Base-by-base conservation (phyloP, 2,888 invertebrate species). In the Peribatodes rhomboidaria region DNA sequence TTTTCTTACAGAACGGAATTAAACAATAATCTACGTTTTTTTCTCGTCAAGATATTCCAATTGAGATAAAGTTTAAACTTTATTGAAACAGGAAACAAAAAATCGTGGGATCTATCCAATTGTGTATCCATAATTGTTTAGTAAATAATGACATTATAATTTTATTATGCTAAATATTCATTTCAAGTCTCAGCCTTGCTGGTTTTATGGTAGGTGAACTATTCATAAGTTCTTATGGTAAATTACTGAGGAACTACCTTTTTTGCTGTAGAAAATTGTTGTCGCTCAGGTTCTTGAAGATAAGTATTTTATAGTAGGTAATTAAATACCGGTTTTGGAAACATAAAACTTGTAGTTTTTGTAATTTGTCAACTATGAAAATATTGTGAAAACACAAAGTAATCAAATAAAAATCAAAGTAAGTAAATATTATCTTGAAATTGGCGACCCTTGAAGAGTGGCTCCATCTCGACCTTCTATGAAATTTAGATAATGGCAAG, bases 71-170 rank as follows among this genome's bases (percentile, higher is more conserved):
- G 68, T 65, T 65, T 63, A 71, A 41, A 77, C 74, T 78, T 76
- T 75, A 81, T 79, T 78, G 71, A 80, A 82, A 76, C 83, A 85
- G 87, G 87, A 87, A 87, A 80, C 79, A 78, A 81, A 81, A 83
- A 81, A 73, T 73, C 87, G 86, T 87, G 87, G 78, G 87, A 86
- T 68, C 27, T 27, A 67, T 61, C 54, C 55, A 61, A 74, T 75
- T 77, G 78, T 78, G 31, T 73, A 35, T 73, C 73, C 80, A 77
- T 78, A 76, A n/a, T 76, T 80, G 71, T 69, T 68, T 59, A 58
- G 46, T 61, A 57, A 61, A 54, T 65, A 47, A 63, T 63, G 64
- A 31, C 41, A 57, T 52, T 60, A 52, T 60, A 56, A 61, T 65
- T n/a, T n/a, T n/a, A n/a, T n/a, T 65, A 60, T 56, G 42, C 18